Conservation (phyloP, 1,140 invertebrate genomes). For the Myzus persicae region DNA sequence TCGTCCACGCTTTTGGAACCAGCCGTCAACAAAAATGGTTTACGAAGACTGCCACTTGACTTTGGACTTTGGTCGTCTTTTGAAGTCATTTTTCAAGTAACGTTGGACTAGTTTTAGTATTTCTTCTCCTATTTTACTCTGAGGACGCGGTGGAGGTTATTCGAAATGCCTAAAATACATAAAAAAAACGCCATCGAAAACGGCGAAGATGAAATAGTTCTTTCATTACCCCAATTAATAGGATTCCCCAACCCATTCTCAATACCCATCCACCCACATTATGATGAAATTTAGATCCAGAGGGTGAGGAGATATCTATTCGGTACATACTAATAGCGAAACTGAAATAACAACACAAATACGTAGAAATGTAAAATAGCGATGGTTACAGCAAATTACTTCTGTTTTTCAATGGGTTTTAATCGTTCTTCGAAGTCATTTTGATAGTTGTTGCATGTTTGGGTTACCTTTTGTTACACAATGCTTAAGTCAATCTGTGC, state of each 20-base stretch:
- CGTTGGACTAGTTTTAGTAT: not conserved
- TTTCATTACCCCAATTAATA: not conserved
- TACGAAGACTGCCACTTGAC: not conserved
- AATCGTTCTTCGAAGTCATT: too few species aligned
- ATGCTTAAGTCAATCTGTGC: too few species aligned
- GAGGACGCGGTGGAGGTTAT: not conserved
- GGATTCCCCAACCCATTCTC: not conserved
- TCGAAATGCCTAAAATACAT: not conserved
- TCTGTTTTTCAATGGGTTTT: too few species aligned
- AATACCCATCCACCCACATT: not conserved
- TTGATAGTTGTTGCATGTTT: too few species aligned
- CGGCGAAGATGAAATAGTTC: not conserved
- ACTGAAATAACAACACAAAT: not conserved
- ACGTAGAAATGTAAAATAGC: not conserved
- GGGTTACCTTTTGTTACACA: too few species aligned
- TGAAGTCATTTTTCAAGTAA: not conserved
- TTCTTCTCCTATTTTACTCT: not conserved
- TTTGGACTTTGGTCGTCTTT: not conserved
- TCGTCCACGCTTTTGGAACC: constrained; percentile 2
- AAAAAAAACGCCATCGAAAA: not conserved
- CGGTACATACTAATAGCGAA: not conserved
- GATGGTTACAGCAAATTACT: too few species aligned
- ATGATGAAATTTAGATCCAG: not conserved
- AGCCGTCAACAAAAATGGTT: too few species aligned
- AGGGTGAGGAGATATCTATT: not conserved